phyloP scores from a whole-genome alignment of 2,888 invertebrate genomes.

The Hemistola chrysoprasaria region DNA sequence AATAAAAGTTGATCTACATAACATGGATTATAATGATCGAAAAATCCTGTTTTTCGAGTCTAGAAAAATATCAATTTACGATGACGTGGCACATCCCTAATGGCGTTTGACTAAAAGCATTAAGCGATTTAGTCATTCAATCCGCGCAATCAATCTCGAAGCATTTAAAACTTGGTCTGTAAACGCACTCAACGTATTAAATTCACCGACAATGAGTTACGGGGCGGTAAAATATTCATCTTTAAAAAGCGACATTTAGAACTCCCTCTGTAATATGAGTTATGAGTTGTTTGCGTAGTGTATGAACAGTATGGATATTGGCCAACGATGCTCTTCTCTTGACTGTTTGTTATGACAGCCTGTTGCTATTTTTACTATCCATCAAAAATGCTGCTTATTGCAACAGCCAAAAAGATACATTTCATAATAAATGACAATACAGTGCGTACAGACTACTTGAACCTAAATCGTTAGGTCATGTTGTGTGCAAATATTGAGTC shows the following conservation, averaged over 20 bases:
- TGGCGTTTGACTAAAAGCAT: constrained; percentile 24
- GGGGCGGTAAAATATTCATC: constrained; percentile 62
- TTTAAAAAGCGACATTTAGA: constrained; percentile 71
- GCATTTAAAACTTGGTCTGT: constrained; percentile 59
- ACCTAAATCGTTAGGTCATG: too few relatives aligned
- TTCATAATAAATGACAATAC: too few relatives aligned
- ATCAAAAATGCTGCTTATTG: too few relatives aligned
- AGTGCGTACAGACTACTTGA: constrained; percentile 1
- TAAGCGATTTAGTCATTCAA: constrained; percentile 41
- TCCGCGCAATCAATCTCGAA: constrained; percentile 44
- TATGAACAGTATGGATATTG: constrained; percentile 8
- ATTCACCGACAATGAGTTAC: constrained; percentile 69
- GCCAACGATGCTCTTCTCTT: background rate
- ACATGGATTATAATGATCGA: constrained; percentile 20
- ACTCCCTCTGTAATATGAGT: constrained; percentile 73
- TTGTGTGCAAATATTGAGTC: too few relatives aligned
- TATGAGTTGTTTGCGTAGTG: constrained; percentile 56
- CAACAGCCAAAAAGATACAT: too few relatives aligned
- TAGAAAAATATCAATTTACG: constrained; percentile 23
- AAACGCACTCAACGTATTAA: constrained; percentile 76
- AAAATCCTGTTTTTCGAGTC: constrained; percentile 11
- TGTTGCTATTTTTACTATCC: too few relatives aligned
- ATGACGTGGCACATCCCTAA: constrained; percentile 19
- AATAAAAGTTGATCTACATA: background rate
- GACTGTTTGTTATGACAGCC: too few relatives aligned